Percentiles rank a stretch among this genome's conserved stretches.
phyloP scores from a whole-genome alignment of 2,797 vertebrate genomes.

The Neosalanx taihuensis region DNA sequence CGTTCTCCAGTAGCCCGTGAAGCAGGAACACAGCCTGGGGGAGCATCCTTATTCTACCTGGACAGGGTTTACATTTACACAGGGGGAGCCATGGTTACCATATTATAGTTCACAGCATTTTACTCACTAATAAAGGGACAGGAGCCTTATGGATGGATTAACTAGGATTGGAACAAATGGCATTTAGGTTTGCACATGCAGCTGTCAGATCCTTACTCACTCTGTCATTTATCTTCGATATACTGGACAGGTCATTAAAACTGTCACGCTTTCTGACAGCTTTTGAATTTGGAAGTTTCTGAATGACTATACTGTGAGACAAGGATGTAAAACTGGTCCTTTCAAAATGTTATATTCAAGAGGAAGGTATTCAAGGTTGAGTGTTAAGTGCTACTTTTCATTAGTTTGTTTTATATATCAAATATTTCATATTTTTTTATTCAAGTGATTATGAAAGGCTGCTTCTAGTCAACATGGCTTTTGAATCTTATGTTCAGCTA shows the following conservation, averaged over 20 bases:
- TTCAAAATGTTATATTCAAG: too few species aligned
- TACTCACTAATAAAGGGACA: too few species aligned
- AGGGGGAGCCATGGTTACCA: background rate
- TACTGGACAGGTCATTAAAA: background rate
- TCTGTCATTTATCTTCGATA: background rate
- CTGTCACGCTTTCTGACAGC: background rate
- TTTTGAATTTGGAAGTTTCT: background rate
- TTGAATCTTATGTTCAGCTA: background rate
- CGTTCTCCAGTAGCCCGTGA: slow-evolving; percentile 86
- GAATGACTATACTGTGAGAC: background rate
- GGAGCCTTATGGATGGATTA: background rate
- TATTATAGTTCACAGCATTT: too few species aligned
- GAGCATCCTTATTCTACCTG: slow-evolving; percentile 90
- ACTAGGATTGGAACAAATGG: background rate
- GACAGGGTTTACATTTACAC: slow-evolving; percentile 23
- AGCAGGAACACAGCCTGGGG: slow-evolving; percentile 93
- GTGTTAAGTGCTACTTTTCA: background rate
- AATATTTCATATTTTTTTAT: too few species aligned
- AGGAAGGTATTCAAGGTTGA: too few species aligned
- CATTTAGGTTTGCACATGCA: background rate
- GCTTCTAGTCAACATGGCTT: too few species aligned
- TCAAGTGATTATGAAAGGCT: too few species aligned
- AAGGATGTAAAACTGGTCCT: background rate
- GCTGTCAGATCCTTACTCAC: background rate
- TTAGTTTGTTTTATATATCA: too few species aligned